phyloP scores from a whole-genome alignment of 2,113 vertebrate genomes.

The Mionectes macconnelli region DNA sequence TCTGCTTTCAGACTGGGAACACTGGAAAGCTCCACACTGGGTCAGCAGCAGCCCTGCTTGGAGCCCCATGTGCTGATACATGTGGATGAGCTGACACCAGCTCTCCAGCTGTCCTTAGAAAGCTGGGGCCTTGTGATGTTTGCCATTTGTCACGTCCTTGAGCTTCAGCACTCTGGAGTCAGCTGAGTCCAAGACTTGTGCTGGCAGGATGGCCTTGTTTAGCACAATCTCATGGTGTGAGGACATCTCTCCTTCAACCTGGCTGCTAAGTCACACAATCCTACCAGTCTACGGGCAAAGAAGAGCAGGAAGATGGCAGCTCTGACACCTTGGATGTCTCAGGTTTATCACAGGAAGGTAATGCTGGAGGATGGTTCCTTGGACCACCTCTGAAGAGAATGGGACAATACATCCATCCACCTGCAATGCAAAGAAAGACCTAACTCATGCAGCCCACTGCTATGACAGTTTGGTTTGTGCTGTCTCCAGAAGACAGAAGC shows the following conservation, averaged over 20 bases:
- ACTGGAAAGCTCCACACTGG: background rate
- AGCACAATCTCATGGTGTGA: background rate
- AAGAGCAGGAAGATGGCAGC: background rate
- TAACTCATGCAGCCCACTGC: background rate
- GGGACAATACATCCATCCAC: background rate
- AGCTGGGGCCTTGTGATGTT: background rate
- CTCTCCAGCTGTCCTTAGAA: background rate
- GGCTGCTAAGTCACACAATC: background rate
- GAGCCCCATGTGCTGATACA: background rate
- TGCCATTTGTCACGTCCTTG: background rate
- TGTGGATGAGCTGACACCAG: background rate
- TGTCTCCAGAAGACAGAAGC: background rate
- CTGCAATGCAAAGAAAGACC: background rate
- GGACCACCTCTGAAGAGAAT: background rate
- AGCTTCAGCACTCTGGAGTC: background rate
- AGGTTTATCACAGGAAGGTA: background rate
- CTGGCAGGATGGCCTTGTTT: background rate
- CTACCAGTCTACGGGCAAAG: background rate
- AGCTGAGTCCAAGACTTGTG: background rate
- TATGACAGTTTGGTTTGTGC: background rate
- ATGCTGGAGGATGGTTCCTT: background rate
- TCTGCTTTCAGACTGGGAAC: background rate
- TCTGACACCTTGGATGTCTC: background rate
- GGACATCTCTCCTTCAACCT: background rate
- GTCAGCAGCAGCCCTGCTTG: constrained; percentile 1